A percentile compares a stretch with the other conserved stretches of the same genome.
Evolutionary conservation across 2,797 vertebrate genomes (phyloP).

Genomic region (Pseudocheirus occidentalis): DNA sequence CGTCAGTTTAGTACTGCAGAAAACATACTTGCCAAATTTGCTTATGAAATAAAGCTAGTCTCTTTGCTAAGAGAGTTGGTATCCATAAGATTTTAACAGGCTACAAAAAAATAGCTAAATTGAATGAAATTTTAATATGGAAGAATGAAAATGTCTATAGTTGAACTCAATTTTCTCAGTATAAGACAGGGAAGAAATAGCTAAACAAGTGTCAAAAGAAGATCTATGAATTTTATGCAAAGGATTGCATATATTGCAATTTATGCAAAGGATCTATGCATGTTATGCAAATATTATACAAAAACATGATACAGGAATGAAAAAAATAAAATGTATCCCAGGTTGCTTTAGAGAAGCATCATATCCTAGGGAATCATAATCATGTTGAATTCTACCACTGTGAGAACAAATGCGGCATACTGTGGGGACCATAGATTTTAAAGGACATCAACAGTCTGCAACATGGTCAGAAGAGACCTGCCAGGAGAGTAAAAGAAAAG

Average conservation of each 20-base stretch:
- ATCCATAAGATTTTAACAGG: background rate
- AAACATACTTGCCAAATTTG: background rate
- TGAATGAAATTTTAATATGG: background rate
- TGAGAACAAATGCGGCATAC: background rate
- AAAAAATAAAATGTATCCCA: background rate
- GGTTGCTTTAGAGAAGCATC: background rate
- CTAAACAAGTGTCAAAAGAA: background rate
- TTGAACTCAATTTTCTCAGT: background rate
- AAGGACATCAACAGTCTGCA: background rate
- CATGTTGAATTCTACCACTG: background rate
- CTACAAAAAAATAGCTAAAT: background rate
- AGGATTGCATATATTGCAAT: no score
- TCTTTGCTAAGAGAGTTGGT: background rate
- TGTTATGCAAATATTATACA: no score
- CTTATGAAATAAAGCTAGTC: background rate
- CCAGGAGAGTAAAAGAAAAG: background rate
- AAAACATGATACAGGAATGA: no score
- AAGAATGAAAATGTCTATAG: background rate
- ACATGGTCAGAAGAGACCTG: background rate
- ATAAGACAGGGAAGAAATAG: background rate
- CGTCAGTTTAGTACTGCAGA: background rate
- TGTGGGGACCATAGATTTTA: background rate
- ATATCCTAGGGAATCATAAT: background rate
- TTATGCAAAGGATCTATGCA: no score
- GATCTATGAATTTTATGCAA: background rate